These are phyloP conservation scores for Tribolium freemani DNA, from an alignment of 2,888 invertebrate species.

Conservation along the genomic window DNA sequence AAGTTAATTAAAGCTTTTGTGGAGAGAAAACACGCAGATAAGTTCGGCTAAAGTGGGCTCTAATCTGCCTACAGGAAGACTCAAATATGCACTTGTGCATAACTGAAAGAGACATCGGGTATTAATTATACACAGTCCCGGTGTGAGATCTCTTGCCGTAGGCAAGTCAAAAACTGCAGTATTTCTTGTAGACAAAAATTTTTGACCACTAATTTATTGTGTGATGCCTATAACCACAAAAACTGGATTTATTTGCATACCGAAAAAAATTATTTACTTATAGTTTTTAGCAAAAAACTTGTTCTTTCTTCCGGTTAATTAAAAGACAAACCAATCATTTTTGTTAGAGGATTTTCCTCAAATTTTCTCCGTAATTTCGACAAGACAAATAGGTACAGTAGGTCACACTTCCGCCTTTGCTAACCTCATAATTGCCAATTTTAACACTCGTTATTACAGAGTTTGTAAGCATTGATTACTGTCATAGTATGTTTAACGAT, in stretches of 20 bases:
- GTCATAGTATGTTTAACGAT: background rate
- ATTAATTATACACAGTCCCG: constrained; percentile 22
- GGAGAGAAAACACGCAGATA: constrained; percentile 27
- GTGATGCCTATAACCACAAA: background rate
- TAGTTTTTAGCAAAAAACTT: too few relatives aligned
- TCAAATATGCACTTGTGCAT: constrained; percentile 1
- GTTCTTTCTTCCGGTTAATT: background rate
- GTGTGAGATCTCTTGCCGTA: background rate
- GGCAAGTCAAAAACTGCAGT: background rate
- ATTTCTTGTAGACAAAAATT: too few relatives aligned
- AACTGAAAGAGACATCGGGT: constrained; percentile 11
- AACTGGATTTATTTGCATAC: background rate
- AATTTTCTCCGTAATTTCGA: background rate
- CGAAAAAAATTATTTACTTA: background rate
- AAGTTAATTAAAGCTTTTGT: constrained; percentile 46
- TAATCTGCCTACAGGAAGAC: constrained; percentile 5
- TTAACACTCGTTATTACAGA: background rate
- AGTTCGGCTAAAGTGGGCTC: constrained; percentile 1
- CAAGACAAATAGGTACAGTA: background rate
- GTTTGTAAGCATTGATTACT: background rate
- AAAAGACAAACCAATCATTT: background rate
- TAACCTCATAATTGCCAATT: background rate
- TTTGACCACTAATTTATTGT: background rate
- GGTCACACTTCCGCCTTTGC: background rate
- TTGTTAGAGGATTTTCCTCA: background rate